Base-by-base conservation (phyloP, 1,140 invertebrate genomes). In the Acromyrmex echinatior region DNA sequence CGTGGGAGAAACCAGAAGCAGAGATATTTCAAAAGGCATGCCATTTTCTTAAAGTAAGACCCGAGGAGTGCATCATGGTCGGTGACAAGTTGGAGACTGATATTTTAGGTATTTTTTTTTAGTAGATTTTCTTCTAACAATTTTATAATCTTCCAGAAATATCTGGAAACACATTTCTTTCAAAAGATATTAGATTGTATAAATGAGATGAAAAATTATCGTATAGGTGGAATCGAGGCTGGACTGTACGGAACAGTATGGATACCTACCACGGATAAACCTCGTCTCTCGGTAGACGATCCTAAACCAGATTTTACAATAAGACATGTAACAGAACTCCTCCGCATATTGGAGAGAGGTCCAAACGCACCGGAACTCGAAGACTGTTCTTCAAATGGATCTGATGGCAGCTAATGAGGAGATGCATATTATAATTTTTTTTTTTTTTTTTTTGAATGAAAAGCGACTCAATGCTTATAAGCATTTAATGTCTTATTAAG, bases 81-180 rank as follows among this genome's bases (percentile, higher is more conserved):
- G 98, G 98, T 12, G 98, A 98, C 92, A 98, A 98, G 93, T 93
- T 98, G 85, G 97, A 98, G 93, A 98, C 98, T 12, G 98, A 98
- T 94, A 98, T 98, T 87, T 96, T 93, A 84, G 96, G 96, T 93
- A 31, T 31, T 31, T 31, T 31, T 31, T 31, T 31, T 31, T 31
- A 31, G 3, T 31, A 93, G 87, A 71, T 51, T 51, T 4, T n/a
- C 60, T 35, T 51, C 4, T 16, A 78, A 60, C 5, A 4, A 76
- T 31, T 80, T 84, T 65, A 58, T 86, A 71, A 80, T 65, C 45
- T 68, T 58, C 45, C 53, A 49, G 0, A 71, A 81, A 78, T 82
- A 7, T 80, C 63, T 81, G n/a, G 63, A 60, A 39, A 18, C 7
- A n/a, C 12, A n/a, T 71, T 45, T 71, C 21, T 25, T 21, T 28